Percentiles rank a stretch among this genome's conserved stretches.
These are phyloP conservation scores for Clarias gariepinus DNA, from an alignment of 2,113 vertebrate genomes.

Conservation along the genomic window DNA sequence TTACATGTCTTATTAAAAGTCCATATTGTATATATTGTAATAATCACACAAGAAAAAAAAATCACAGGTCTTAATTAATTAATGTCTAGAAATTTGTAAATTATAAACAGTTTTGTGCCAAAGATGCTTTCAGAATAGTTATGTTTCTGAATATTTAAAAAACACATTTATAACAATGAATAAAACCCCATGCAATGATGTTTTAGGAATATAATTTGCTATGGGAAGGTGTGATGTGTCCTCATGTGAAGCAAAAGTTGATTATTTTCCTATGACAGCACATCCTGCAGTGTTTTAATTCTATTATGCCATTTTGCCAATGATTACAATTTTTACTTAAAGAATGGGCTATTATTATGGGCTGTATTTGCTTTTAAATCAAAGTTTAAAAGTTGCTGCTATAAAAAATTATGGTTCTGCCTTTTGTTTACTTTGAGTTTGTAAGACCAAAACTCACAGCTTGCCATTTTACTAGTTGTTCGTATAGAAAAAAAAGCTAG, in stretches of 20 bases:
- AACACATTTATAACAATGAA: neutral
- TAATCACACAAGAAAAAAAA: neutral
- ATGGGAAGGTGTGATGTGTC: neutral
- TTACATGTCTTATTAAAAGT: neutral
- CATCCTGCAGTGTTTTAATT: neutral
- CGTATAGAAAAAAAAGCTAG: neutral
- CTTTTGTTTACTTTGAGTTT: too few species aligned
- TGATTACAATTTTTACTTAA: neutral
- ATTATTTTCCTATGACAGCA: neutral
- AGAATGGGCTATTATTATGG: neutral
- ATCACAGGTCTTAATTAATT: neutral
- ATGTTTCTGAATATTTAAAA: neutral
- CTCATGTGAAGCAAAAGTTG: neutral
- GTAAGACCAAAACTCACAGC: too few species aligned
- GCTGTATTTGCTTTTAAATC: too few species aligned
- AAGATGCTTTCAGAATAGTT: neutral
- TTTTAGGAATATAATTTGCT: too few species aligned
- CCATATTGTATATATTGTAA: neutral
- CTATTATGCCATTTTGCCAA: neutral
- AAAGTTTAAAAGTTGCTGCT: too few species aligned
- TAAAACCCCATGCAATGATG: neutral
- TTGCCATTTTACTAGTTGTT: too few species aligned
- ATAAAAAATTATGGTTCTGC: too few species aligned
- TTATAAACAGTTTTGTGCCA: neutral
- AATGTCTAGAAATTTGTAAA: neutral